Evolutionary conservation across 2,797 vertebrate genomes (phyloP).

Genomic region (Phrynocephalus vlangalii): DNA sequence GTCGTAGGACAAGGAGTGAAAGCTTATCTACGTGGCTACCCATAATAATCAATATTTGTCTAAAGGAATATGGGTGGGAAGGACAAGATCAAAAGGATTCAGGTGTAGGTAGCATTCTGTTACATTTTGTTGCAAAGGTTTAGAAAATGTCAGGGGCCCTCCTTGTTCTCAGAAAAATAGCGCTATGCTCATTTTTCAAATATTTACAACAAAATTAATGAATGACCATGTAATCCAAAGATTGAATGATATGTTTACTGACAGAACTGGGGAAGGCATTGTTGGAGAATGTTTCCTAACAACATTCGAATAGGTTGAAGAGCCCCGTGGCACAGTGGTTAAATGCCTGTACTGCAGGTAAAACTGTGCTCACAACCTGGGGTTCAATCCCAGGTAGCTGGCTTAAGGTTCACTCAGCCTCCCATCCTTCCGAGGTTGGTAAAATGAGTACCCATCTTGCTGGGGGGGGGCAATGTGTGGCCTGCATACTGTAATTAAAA

Average conservation of each 20-base stretch:
- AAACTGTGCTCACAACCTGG: too few relatives aligned
- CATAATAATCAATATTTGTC: background rate
- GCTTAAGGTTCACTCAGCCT: too few relatives aligned
- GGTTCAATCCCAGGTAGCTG: too few relatives aligned
- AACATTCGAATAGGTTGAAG: too few relatives aligned
- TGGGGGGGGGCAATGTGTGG: too few relatives aligned
- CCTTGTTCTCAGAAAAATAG: background rate
- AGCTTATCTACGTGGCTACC: slow-evolving; percentile 1
- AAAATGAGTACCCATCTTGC: too few relatives aligned
- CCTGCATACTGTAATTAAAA: too few relatives aligned
- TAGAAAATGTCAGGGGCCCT: background rate
- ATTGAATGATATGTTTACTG: background rate
- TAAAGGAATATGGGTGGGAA: background rate
- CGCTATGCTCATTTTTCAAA: background rate
- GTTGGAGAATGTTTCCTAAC: background rate
- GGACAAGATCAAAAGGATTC: background rate
- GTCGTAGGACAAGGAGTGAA: slow-evolving; percentile 4
- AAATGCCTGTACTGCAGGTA: too few relatives aligned
- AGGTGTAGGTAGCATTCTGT: background rate
- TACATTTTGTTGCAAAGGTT: background rate
- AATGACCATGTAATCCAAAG: background rate
- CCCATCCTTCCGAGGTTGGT: too few relatives aligned
- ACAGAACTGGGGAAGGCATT: background rate
- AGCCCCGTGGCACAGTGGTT: too few relatives aligned
- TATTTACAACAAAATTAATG: background rate